These are phyloP conservation scores for Phrynocephalus vlangalii DNA, from an alignment of 2,797 vertebrate genomes.

Conservation along the genomic window DNA sequence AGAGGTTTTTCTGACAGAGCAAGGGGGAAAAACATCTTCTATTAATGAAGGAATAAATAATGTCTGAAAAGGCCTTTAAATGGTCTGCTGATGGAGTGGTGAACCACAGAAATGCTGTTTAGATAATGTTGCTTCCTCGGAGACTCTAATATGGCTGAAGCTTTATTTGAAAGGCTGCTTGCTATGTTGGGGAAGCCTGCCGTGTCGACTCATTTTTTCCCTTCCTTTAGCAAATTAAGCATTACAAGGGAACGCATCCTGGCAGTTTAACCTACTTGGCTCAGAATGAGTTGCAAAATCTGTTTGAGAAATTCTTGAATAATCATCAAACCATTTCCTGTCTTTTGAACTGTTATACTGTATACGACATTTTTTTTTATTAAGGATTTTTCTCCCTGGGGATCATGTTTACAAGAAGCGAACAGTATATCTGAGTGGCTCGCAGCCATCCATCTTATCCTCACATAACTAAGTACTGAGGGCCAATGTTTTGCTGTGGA, in stretches of 20 bases:
- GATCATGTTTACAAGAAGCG: slow-evolving; percentile 9
- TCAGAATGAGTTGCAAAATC: slow-evolving; percentile 2
- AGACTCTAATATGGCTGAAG: neutral
- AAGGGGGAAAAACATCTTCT: neutral
- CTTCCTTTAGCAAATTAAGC: neutral
- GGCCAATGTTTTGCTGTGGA: slow-evolving; percentile 3
- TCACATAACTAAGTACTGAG: neutral
- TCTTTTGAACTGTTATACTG: slow-evolving; percentile 17
- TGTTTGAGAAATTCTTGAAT: slow-evolving; percentile 21
- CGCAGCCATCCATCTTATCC: neutral
- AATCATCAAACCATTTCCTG: slow-evolving; percentile 25
- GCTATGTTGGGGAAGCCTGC: neutral
- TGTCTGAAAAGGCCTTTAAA: neutral
- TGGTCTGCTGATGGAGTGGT: slow-evolving; percentile 3
- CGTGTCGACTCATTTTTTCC: neutral
- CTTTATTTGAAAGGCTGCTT: neutral
- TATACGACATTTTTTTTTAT: slow-evolving; percentile 9
- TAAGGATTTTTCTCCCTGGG: slow-evolving; percentile 1
- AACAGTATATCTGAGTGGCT: neutral
- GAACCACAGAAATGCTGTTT: slow-evolving; percentile 23
- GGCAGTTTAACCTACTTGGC: slow-evolving; percentile 25
- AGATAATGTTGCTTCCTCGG: neutral
- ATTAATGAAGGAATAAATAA: slow-evolving; percentile 1
- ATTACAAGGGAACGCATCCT: neutral
- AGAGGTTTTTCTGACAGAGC: neutral